Evolutionary conservation across 2,888 invertebrate species (phyloP).

Genomic region (Drosophila nr. fundita): DNA sequence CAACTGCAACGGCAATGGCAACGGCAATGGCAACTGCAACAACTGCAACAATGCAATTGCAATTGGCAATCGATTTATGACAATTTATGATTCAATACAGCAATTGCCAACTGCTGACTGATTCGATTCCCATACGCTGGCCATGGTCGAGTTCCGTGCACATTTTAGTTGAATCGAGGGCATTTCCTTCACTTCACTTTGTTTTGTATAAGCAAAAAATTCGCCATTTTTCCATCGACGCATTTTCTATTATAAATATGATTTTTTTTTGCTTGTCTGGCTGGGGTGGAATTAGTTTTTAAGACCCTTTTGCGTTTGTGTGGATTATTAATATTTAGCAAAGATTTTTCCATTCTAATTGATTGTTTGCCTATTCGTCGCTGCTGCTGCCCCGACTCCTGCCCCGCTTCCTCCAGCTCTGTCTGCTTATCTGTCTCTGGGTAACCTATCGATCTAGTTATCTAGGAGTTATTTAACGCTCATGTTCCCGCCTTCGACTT

Average conservation of each 20-base stretch:
- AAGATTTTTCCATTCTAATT: slow-evolving; percentile 77
- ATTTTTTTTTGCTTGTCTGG: slow-evolving; percentile 37
- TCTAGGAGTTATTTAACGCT: slow-evolving; percentile 67
- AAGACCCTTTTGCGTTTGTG: slow-evolving; percentile 70
- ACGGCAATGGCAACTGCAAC: slow-evolving; percentile 46
- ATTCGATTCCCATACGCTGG: slow-evolving; percentile 7
- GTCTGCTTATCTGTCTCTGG: slow-evolving; percentile 61
- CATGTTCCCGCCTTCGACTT: slow-evolving; percentile 19
- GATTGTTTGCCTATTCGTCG: slow-evolving; percentile 70
- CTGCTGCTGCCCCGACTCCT: slow-evolving; percentile 6
- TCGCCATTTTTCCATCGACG: slow-evolving; percentile 45
- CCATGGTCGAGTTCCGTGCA: slow-evolving; percentile 30
- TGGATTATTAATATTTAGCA: slow-evolving; percentile 79
- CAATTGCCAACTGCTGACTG: slow-evolving; percentile 22
- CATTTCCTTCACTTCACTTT: slow-evolving; percentile 31
- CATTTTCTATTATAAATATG: slow-evolving; percentile 11
- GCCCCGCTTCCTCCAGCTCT: slow-evolving; percentile 5
- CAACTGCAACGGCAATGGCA: slow-evolving; percentile 51
- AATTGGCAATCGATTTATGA: slow-evolving; percentile 62
- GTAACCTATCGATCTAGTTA: slow-evolving; percentile 75
- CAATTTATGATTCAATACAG: slow-evolving; percentile 22
- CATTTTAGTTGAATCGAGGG: slow-evolving; percentile 34
- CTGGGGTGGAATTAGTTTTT: slow-evolving; percentile 71
- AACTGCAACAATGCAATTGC: slow-evolving; percentile 51
- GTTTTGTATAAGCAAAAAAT: slow-evolving; percentile 14